Base-by-base conservation (phyloP, 2,113 vertebrate genomes). In the Rhinogobius similis region DNA sequence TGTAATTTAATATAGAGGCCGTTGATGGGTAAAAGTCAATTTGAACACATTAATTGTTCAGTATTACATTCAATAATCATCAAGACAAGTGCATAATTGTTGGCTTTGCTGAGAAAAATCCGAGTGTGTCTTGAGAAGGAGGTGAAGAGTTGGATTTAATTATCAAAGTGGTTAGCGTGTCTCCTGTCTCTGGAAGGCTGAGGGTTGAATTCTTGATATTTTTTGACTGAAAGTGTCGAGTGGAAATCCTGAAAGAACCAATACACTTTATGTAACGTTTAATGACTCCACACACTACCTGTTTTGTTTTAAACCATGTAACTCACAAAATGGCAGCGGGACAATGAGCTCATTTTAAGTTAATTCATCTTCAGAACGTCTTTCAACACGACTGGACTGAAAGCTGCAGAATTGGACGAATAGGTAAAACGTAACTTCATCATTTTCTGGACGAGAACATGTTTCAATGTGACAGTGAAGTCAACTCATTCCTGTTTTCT, bases 401-500 rank as follows among this genome's bases (percentile, higher is more conserved):
- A n/a, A n/a, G n/a, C n/a, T n/a, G n/a, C n/a, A n/a, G n/a, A n/a
- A n/a, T n/a, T 27, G 21, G 26, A 58, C 55, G 4, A 29, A 26
- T 26, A 18, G 24, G 23, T 56, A 14, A 26, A 56, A 56, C 12
- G 24, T 13, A 2, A 56, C 14, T 56, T 16, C 55, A 46, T 46
- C 43, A 18, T 20, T 46, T 20, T 59, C 20, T 9, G 8, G 14
- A 36, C 9, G 32, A 36, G 32, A 36, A 36, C 32, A 59, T 59
- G 27, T 18, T 27, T 29, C 16, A n/a, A n/a, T n/a, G n/a, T 58
- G 6, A 16, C 10, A 32, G 5, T 20, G 56, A 59, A 59, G 56
- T 59, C 56, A 32, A 29, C 56, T 32, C 56, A 59, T 59, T 59
- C 27, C 26, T 59, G 26, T 59, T 18, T 29, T 32, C 26, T 59